Evolutionary conservation across 2,888 invertebrate genomes (phyloP).

Genomic region (Cylindroiulus punctatus): DNA sequence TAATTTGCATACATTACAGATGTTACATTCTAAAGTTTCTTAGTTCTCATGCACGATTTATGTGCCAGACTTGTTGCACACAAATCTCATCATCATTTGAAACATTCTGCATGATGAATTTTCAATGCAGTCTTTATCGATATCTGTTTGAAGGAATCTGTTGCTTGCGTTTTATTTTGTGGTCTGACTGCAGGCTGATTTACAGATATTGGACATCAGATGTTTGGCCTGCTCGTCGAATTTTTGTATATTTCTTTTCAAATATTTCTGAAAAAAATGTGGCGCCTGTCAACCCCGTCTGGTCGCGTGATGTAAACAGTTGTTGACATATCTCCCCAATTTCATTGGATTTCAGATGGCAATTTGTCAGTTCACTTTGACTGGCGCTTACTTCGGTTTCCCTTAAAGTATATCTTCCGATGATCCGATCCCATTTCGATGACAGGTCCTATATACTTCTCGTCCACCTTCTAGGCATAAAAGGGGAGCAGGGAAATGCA

Average conservation of each 20-base stretch:
- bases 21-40: too few species aligned
- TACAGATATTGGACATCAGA: neutral
- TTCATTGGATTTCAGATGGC: slow-evolving; percentile 4
- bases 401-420: slow-evolving; percentile 19
- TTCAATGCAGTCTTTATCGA: neutral
- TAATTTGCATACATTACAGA: too few species aligned
- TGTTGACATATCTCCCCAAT: slow-evolving; percentile 26
- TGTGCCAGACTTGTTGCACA: too few species aligned
- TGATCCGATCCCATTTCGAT: slow-evolving; percentile 32
- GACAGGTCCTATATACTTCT: slow-evolving; percentile 19
- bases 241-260: neutral
- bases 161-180: neutral
- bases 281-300: neutral
- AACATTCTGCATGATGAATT: neutral
- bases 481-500: neutral
- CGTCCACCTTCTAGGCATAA: neutral
- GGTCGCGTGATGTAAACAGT: slow-evolving; percentile 32
- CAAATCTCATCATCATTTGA: too few species aligned
- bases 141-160: neutral
- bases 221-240: neutral
- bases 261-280: neutral
- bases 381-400: slow-evolving; percentile 32
- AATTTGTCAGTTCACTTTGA: slow-evolving; percentile 19
- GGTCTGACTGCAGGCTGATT: neutral
- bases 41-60: too few species aligned